Base-by-base conservation (phyloP, 2,888 invertebrate genomes). In the Drosophila atroscutellata region DNA sequence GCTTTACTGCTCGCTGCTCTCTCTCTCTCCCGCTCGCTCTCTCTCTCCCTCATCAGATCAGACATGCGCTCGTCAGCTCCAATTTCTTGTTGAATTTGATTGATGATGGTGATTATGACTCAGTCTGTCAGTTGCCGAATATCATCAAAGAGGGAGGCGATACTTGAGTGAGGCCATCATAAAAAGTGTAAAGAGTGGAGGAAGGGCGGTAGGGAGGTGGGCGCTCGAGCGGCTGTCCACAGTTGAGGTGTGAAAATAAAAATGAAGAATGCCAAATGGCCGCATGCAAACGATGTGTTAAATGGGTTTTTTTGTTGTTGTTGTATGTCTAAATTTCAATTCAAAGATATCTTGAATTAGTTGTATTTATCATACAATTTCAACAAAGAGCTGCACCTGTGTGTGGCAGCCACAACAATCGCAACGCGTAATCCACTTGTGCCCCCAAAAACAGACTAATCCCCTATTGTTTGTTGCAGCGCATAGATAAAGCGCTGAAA, bases 51-150 rank as follows among this genome's bases (percentile, higher is more conserved):
- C 50, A 45, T 28, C 42, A 20, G 20, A 51, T 50, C 37, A 52
- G 50, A 51, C 51, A 63, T 55, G 55, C 49, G 59, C 45, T 55
- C 57, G 63, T 36, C 51, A 67, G 62, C 66, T 82, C 28, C 26
- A 69, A 75, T 82, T 82, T 75, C 62, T 67, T 65, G 69, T 37
- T 82, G 61, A 69, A 28, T 68, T 71, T 82, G 89, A 84, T 84
- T 84, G 80, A 84, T 89, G 87, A 72, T 63, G 63, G 65, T 50
- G 89, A 76, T 84, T 89, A 89, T 84, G 85, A 84, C 69, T 84
- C 83, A 89, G 82, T 64, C 67, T 62, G 57, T 63, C 60, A 63
- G 66, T 58, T 42, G 57, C 7, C 32, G 30, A 77, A 55, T 18
- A 45, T 37, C 45, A 56, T 24, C 72, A 39, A 32, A 64, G 28